Conservation (phyloP, 2,888 invertebrate species). For the Eremobia ochroleuca region DNA sequence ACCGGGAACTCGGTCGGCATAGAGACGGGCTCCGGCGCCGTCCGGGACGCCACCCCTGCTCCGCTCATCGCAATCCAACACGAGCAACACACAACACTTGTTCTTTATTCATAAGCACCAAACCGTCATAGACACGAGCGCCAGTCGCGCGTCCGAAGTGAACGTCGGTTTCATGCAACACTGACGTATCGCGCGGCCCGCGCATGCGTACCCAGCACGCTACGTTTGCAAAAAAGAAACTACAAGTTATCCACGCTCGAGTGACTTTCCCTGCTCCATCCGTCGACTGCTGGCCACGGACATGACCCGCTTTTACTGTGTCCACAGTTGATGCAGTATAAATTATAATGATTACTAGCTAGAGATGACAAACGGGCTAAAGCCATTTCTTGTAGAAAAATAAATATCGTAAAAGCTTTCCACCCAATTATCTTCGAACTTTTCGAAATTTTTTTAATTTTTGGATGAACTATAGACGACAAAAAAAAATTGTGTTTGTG, state of each 20-base stretch:
- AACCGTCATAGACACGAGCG: constrained; percentile 78
- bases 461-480: no score
- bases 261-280: constrained; percentile 85
- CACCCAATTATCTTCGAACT: constrained; percentile 23
- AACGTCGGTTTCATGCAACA: constrained; percentile 87
- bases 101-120: constrained; percentile 82
- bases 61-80: constrained; percentile 82
- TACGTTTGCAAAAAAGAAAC: constrained; percentile 87
- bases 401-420: constrained; percentile 61
- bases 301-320: constrained; percentile 87
- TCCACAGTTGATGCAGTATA: constrained; percentile 63
- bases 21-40: constrained; percentile 76
- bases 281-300: constrained; percentile 75
- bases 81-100: constrained; percentile 75
- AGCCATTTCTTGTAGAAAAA: constrained; percentile 32
- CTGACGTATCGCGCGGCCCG: constrained; percentile 84
- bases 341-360: constrained; percentile 36
- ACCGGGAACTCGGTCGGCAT: constrained; percentile 84
- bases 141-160: constrained; percentile 90
- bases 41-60: constrained; percentile 85
- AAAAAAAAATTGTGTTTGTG: background rate
- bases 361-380: constrained; percentile 46
- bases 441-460: background rate
- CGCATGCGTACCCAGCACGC: constrained; percentile 84
- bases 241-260: constrained; percentile 78